A percentile compares a stretch with the other conserved stretches of the same genome.
These are phyloP conservation scores for Trachythela sp. DNA, from an alignment of 64 coral and sea anemone species.

Conservation along the genomic window DNA sequence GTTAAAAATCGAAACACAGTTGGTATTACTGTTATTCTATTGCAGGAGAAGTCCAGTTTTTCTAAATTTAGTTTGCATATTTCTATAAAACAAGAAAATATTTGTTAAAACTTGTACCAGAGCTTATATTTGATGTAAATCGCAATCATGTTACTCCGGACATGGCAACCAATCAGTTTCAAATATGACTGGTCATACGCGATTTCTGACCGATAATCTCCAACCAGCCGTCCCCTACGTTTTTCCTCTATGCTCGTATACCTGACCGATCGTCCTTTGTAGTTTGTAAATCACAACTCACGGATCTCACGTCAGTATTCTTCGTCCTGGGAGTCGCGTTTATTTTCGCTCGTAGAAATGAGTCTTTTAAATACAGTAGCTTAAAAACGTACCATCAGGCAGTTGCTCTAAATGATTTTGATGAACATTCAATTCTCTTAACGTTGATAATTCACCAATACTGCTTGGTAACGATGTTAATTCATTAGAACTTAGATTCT, in stretches of 20 bases:
- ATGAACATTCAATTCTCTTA: slow-evolving; percentile 90
- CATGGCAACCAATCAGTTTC: no score
- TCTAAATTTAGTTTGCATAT: slow-evolving; percentile 98
- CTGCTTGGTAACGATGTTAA: slow-evolving; percentile 78
- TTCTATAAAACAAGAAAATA: slow-evolving; percentile 66
- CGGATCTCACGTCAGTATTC: no score
- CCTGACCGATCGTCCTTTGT: no score
- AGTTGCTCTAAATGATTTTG: slow-evolving; percentile 86
- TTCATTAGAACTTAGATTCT: slow-evolving; percentile 99
- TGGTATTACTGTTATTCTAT: slow-evolving; percentile 93
- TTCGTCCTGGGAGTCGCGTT: no score
- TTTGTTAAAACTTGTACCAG: background rate
- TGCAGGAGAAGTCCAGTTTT: slow-evolving; percentile 95
- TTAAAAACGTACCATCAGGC: slow-evolving; percentile 82
- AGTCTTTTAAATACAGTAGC: background rate
- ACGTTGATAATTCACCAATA: slow-evolving; percentile 93
- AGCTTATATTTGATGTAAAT: background rate
- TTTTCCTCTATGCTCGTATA: no score
- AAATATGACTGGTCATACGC: no score
- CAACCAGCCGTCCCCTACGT: no score
- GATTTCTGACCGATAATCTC: no score
- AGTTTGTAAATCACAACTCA: no score
- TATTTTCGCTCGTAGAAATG: no score
- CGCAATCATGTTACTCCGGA: no score
- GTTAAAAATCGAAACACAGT: slow-evolving; percentile 88